Base-by-base conservation (phyloP, 2,797 vertebrate genomes). In the Triplophysa bombifrons region DNA sequence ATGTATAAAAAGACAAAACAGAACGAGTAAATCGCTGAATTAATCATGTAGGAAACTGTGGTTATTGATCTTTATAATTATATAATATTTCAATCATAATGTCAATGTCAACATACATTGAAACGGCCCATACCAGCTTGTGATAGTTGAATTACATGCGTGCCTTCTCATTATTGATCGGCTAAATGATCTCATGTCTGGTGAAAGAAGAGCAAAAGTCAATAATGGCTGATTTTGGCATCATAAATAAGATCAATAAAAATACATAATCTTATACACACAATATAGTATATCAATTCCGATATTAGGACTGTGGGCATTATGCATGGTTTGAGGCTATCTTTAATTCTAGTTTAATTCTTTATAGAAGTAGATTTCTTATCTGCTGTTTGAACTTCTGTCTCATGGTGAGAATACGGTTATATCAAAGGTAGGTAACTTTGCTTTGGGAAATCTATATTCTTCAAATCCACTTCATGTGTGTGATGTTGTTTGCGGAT, bases 161-260 rank as follows among this genome's bases (percentile, higher is more conserved):
- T 20, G 65, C 48, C 69, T 67, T 46, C 22, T 69, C 71, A 10
- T 66, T 82, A 83, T 84, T 70, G 81, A 82, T 80, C 5, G 9
- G n/a, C 69, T 80, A 64, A 84, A 82, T 77, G 61, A 83, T 79
- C 41, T 38, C 7, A 50, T 82, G 61, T 85, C 64, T 83, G 69
- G 72, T 82, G 74, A 85, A 78, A 81, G 66, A 82, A 22, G 78
- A 84, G 74, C 27, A 22, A 38, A 80, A 75, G 76, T 85, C 80
- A 80, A 85, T 82, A 58, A 71, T 56, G 76, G 41, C 67, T 72
- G 78, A 78, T 80, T 83, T 61, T 78, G 70, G 66, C 63, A 38
- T 66, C 68, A 74, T 78, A 46, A 80, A 82, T 68, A 22, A 0
- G 12, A 80, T 81, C 83, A 56, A 77, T 75, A 70, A 60, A 72